Evolutionary conservation across 2,113 vertebrate species (phyloP).

Genomic region (Sinocyclocheilus anshuiensis): DNA sequence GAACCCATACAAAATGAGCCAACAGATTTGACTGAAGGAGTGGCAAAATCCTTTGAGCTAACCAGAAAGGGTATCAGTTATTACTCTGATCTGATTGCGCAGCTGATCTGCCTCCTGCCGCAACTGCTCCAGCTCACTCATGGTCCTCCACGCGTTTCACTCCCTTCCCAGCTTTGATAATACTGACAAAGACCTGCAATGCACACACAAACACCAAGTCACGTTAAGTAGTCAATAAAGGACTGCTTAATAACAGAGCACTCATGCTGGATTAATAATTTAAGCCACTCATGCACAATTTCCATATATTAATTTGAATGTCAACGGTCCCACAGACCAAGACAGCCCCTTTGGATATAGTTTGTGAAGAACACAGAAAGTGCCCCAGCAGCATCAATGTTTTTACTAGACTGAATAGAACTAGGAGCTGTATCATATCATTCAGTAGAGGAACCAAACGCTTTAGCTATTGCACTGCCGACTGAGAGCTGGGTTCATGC

Average conservation of each 20-base stretch:
- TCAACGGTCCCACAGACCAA: not conserved
- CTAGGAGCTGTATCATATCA: not conserved
- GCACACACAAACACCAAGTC: not conserved
- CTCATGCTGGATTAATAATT: not conserved
- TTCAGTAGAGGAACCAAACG: not conserved
- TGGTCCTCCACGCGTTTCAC: constrained; percentile 67
- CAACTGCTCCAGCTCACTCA: constrained; percentile 90
- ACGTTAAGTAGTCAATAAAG: constrained; percentile 6
- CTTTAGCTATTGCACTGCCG: not conserved
- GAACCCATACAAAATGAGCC: not conserved
- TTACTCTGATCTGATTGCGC: constrained; percentile 87
- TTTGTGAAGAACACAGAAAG: not conserved
- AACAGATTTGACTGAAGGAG: not conserved
- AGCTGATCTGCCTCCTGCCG: constrained; percentile 88
- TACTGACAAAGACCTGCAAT: constrained; percentile 45
- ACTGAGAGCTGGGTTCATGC: constrained; percentile 22
- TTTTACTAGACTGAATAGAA: constrained; percentile 3
- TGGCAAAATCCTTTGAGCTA: too few relatives aligned
- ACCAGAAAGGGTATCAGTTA: constrained; percentile 26
- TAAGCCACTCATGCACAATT: not conserved
- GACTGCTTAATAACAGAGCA: not conserved
- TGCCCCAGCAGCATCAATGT: not conserved
- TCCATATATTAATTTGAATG: not conserved
- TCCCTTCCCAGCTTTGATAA: constrained; percentile 43
- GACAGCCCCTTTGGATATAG: not conserved